Evolutionary conservation across 2,797 vertebrate species (phyloP).

Genomic region (Diplodus puntazzo): DNA sequence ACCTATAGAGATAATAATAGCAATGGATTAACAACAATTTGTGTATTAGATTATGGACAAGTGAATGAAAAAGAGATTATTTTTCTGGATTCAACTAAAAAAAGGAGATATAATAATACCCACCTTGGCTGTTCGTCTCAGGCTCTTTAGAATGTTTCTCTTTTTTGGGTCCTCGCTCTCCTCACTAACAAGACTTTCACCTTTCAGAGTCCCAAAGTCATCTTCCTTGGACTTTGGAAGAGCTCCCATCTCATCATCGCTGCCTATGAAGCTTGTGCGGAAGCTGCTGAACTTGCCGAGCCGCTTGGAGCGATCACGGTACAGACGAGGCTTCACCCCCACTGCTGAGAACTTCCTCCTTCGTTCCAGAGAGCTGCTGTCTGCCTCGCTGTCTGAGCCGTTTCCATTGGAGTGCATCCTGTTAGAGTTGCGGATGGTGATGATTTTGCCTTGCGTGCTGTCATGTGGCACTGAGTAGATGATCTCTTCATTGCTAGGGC

Average conservation of each 20-base stretch:
- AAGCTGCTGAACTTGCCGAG: conserved; percentile 95
- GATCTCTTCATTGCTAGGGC: conserved; percentile 94
- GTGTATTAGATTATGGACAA: not conserved
- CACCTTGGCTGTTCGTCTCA: conserved; percentile 95
- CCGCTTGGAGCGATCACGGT: conserved; percentile 92
- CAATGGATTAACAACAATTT: not conserved
- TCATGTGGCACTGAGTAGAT: conserved; percentile 98
- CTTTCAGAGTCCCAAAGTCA: conserved; percentile 89
- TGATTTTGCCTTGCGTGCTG: conserved; percentile 99
- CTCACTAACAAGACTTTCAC: conserved; percentile 89
- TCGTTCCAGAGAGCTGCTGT: conserved; percentile 94
- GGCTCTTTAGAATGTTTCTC: conserved; percentile 95
- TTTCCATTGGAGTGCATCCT: conserved; percentile 95
- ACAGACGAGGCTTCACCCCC: conserved; percentile 92
- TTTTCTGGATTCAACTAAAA: not conserved
- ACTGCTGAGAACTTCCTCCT: conserved; percentile 90
- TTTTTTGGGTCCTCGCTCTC: conserved; percentile 94
- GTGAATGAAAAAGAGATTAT: not conserved
- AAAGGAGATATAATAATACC: conserved; percentile 30
- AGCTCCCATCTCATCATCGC: conserved; percentile 94
- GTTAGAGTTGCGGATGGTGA: conserved; percentile 97
- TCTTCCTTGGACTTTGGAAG: conserved; percentile 93
- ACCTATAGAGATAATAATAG: not conserved
- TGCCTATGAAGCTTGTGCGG: conserved; percentile 94
- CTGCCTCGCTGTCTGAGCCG: conserved; percentile 96